These are phyloP conservation scores for Lordiphosa clarofinis DNA, from an alignment of 1,140 invertebrate genomes.

Conservation along the genomic window DNA sequence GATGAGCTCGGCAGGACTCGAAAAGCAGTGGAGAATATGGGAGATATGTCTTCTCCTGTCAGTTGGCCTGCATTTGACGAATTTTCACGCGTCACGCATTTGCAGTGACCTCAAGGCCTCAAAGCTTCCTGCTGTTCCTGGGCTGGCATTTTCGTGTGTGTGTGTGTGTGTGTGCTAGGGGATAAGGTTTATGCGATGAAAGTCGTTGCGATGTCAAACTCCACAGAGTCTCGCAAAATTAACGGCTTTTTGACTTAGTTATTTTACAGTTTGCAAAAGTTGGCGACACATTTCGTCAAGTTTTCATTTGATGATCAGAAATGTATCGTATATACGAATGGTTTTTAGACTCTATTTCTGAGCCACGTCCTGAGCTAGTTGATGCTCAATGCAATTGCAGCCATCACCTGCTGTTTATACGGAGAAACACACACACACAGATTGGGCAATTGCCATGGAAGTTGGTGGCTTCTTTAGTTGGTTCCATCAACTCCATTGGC, in stretches of 20 bases:
- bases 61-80: slow-evolving; percentile 56
- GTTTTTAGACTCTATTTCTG: not conserved
- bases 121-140: slow-evolving; percentile 27
- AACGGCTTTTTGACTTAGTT: too few species aligned
- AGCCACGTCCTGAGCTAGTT: not conserved
- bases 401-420: slow-evolving; percentile 26
- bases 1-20: not conserved
- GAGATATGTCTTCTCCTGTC: slow-evolving; percentile 24
- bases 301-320: too few species aligned
- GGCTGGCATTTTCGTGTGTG: slow-evolving; percentile 13
- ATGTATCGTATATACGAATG: not conserved
- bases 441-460: not conserved
- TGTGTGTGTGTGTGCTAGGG: not conserved
- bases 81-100: slow-evolving; percentile 65
- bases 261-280: too few species aligned
- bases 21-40: not conserved
- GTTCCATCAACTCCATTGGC: slow-evolving; percentile 55
- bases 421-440: not conserved
- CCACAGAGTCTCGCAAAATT: too few species aligned
- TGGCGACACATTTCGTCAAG: too few species aligned
- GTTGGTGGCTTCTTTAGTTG: slow-evolving; percentile 32
- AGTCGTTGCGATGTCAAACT: too few species aligned
- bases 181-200: too few species aligned
- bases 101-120: slow-evolving; percentile 53
- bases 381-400: slow-evolving; percentile 5